Evolutionary conservation across 2,797 vertebrate species (phyloP), one percentile per base, ranked within the genome.

Genomic region (Pelobates cultripes): DNA sequence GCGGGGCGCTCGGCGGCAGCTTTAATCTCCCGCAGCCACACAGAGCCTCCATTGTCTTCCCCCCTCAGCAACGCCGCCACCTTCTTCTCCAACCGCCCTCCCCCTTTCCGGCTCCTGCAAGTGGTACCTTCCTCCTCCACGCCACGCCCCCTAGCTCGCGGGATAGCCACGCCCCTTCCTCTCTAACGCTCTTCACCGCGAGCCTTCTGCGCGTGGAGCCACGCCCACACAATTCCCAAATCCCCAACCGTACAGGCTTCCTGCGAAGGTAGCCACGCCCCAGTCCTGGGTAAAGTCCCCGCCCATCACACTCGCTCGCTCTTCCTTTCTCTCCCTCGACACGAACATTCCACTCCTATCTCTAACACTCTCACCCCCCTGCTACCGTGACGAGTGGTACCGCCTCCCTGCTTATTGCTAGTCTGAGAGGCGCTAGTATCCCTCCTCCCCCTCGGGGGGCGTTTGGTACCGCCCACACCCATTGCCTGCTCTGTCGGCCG

Each of bases 41-140:
- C 92, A 92, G 89, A 92, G 89, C 90, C 88, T 91, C 92, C 92
- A 93, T 93, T 93, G 92, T 93, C 92, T 91, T 74, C 60, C 44
- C 68, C 71, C 87, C 90, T 88, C 90, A 90, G 88, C 86, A 91
- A 90, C 91, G 91, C 92, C 92, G 90, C 91, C 92, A 90, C 70
- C 81, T 74, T 72, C 80, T 73, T 76, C 75, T 77, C 70, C 61
- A 2, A 64, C n/a, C 60, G 64, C 75, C 72, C 67, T 72, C 77
- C 73, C 83, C 77, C 83, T 61, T 51, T 76, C 78, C 82, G 72
- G 72, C 77, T 79, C 55, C 76, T 80, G 44, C 57, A 44, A 75
- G 72, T 84, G 77, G 66, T 76, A 69, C 69, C 72, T 73, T 77
- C 73, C 83, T 76, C 83, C 81, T 73, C 45, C 45, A 10, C 45